These are phyloP conservation scores for Engraulis encrasicolus DNA, from an alignment of 2,113 vertebrate genomes.

Conservation along the genomic window DNA sequence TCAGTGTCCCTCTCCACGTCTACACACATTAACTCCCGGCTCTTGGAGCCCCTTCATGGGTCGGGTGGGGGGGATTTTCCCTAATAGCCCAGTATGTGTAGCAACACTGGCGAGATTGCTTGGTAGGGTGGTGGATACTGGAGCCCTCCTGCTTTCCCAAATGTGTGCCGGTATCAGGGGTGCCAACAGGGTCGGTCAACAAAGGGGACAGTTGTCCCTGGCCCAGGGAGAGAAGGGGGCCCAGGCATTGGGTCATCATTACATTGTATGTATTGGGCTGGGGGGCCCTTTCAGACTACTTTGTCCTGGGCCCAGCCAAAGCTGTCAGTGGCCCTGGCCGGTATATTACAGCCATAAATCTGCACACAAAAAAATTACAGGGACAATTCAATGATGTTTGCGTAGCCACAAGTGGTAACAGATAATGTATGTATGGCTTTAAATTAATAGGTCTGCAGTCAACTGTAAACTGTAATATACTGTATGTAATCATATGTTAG, in stretches of 20 bases:
- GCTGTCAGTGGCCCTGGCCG: too few species aligned
- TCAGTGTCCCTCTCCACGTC: conserved; percentile 30
- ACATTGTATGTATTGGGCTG: too few species aligned
- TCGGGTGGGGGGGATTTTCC: neutral
- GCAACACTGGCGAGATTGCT: neutral
- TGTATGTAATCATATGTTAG: neutral
- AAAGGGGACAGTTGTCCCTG: too few species aligned
- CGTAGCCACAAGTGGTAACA: neutral
- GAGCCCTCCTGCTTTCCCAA: neutral
- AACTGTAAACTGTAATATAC: neutral
- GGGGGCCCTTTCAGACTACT: too few species aligned
- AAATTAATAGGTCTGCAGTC: neutral
- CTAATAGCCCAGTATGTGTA: neutral
- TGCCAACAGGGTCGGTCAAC: too few species aligned
- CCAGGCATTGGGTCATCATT: too few species aligned
- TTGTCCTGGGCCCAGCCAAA: too few species aligned
- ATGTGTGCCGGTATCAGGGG: too few species aligned
- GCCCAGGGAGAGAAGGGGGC: too few species aligned
- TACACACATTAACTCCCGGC: conserved; percentile 31
- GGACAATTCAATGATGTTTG: neutral
- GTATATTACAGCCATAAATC: neutral
- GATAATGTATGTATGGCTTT: neutral
- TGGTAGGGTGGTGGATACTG: neutral
- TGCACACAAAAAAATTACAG: neutral
- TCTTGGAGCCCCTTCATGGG: conserved; percentile 18